Conservation (phyloP, 2,888 invertebrate genomes). For the Leuctra nigra region DNA sequence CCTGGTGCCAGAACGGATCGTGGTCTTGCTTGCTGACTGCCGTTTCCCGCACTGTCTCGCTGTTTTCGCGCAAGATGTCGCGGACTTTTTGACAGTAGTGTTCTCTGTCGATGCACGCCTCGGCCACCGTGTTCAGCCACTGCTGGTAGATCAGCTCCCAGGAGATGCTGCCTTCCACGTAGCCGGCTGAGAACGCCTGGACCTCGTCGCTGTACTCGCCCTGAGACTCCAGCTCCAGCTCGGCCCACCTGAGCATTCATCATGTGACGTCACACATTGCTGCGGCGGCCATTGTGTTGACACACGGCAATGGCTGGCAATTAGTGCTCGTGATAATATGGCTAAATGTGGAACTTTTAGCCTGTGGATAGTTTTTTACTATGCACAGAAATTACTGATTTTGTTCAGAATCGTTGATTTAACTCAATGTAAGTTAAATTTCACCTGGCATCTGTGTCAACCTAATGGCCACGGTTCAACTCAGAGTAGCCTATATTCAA, state of each 20-base stretch:
- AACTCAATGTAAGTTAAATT: no score
- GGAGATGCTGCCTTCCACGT: constrained; percentile 75
- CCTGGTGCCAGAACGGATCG: constrained; percentile 81
- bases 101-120: constrained; percentile 45
- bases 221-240: constrained; percentile 72
- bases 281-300: no score
- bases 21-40: constrained; percentile 43
- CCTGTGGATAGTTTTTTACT: no score
- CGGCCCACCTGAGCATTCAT: constrained; percentile 81
- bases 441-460: no score
- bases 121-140: constrained; percentile 62
- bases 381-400: no score
- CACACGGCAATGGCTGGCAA: no score
- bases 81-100: constrained; percentile 59
- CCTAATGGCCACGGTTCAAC: no score
- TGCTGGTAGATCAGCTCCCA: constrained; percentile 73
- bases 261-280: no score
- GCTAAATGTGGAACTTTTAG: no score
- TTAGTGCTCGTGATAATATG: no score
- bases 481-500: no score
- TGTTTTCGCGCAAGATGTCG: constrained; percentile 57
- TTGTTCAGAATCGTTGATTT: no score
- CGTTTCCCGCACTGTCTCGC: constrained; percentile 52
- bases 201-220: constrained; percentile 64
- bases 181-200: constrained; percentile 82